phyloP scores from a whole-genome alignment of 2,113 vertebrate species.

The Apteryx owenii region DNA sequence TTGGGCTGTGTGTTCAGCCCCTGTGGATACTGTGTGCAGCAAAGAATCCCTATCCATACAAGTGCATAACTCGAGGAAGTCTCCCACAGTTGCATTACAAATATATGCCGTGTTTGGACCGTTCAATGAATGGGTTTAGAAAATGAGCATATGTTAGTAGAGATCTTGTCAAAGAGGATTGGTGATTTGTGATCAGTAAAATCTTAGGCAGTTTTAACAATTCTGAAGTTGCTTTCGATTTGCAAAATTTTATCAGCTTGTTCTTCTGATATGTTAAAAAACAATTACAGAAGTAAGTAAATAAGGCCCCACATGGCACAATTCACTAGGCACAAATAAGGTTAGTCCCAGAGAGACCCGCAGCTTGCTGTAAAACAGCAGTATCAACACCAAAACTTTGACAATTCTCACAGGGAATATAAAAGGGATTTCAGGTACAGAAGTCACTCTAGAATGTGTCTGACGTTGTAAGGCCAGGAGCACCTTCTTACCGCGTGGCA shows the following conservation, averaged over 20 bases:
- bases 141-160: background rate
- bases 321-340: background rate
- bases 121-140: background rate
- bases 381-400: background rate
- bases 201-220: background rate
- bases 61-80: background rate
- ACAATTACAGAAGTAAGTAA: background rate
- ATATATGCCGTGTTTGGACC: background rate
- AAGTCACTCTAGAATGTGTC: background rate
- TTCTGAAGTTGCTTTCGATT: background rate
- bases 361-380: background rate
- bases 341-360: background rate
- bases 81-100: background rate
- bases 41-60: background rate
- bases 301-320: background rate
- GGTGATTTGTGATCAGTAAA: background rate
- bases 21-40: background rate
- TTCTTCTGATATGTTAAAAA: background rate
- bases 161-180: background rate
- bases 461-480: background rate
- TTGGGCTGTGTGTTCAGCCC: background rate
- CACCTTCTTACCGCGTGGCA: background rate
- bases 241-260: background rate
- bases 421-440: background rate
- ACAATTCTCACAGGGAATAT: background rate